Evolutionary conservation across 2,888 invertebrate species (phyloP), one percentile per base, ranked within the genome.

Genomic region (Apocheima hispidaria): DNA sequence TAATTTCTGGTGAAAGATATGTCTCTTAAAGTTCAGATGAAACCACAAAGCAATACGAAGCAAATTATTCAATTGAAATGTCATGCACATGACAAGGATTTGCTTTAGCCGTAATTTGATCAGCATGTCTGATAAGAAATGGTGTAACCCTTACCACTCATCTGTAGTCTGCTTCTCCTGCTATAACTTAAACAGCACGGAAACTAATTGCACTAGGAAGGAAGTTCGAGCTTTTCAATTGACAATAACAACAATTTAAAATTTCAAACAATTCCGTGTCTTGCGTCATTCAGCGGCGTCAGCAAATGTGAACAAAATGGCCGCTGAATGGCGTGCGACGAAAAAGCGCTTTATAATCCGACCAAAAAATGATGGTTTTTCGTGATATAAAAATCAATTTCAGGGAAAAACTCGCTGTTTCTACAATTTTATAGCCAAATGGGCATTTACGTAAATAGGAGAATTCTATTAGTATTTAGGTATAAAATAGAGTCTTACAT

Each of bases 331-430:
- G 66, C 68, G 72, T 75, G 75, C 76, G 72, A 71, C 77, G 75
- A 74, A 82, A 88, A 90, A 92, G 92, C 92, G 92, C 92, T 92
- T 87, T 87, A 91, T 80, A 84, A 87, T 46, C 68, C 84, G 80
- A 74, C 83, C 73, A 69, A 82, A 68, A 79, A 52, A 44, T 73
- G 64, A 70, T 60, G 77, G 1, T 14, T 30, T 16, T 14, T 6
- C 38, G 20, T 7, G 4, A 30, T 9, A 12, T 3, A 0, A 30
- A 10, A 30, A 9, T 10, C 9, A 9, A 10, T 30, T 30, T 30
- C 10, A 1, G 12, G 30, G 30, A 10, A 30, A 35, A 4, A 0
- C 14, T 14, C 2, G 14, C 3, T 4, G 4, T 4, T 41, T 20
- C 20, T 12, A 41, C 5, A 21, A n/a, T 12, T 16, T 9, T 9